Base-by-base conservation (phyloP, 2,797 vertebrate species). In the Alosa sapidissima region DNA sequence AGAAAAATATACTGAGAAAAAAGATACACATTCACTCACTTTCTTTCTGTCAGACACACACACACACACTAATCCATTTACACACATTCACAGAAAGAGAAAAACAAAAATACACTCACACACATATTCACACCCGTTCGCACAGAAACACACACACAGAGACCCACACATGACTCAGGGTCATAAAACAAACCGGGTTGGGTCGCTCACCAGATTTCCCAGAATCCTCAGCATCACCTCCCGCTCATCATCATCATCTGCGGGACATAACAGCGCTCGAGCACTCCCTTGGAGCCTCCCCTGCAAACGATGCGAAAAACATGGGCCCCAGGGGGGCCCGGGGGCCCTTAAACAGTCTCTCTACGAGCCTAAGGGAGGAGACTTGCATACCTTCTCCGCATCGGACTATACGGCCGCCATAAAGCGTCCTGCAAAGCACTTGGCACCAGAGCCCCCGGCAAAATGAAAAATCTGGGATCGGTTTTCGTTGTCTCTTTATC, bases 381-480 rank as follows among this genome's bases (percentile, higher is more conserved):
- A 11, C 28, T 41, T 2, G 13, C 65, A 72, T 72, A 72, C 65
- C 65, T 72, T 13, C 65, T 72, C 28, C 11, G 13, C 65, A 36
- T 11, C 65, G 2, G 9, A 72, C 65, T 72, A 41, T 72, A 6
- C 33, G 33, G 65, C 65, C 33, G 9, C 33, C 13, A 41, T 72
- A 72, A 72, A 72, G 33, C 3, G 65, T 28, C 33, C 33, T 5
- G 33, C 65, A 0, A 24, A 62, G 58, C 58, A 24, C 58, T 62
- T 62, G 58, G 58, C 58, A 62, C n/a, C 9, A 0, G 2, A 62
- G 58, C 21, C 58, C 2, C 58, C 6, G 13, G n/a, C 21, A 24
- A 24, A 62, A 62, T 62, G 58, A 62, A 62, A 62, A 62, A 62
- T 62, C n/a, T 24, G 21, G 58, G n/a, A 62, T 62, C n/a, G n/a